These are phyloP conservation scores for Chloroceryle inda DNA, from an alignment of 2,797 vertebrate genomes.

Conservation along the genomic window DNA sequence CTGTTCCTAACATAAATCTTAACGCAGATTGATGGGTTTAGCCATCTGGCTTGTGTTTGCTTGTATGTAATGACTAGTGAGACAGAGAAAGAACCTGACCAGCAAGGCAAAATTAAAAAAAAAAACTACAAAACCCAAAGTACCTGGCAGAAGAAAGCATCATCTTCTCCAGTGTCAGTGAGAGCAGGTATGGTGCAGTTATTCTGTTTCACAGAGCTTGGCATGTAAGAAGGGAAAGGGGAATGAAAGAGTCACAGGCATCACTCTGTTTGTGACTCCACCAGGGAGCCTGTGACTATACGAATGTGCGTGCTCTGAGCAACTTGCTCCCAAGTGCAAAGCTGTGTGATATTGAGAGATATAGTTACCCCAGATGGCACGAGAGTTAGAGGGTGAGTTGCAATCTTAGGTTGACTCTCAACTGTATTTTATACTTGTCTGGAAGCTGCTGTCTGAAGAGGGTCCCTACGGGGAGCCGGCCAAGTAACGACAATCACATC, in stretches of 20 bases:
- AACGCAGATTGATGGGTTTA: conserved; percentile 33
- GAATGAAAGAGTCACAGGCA: background rate
- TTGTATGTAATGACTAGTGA: background rate
- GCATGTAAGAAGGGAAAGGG: background rate
- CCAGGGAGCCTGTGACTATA: background rate
- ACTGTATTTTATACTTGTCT: background rate
- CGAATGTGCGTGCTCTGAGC: background rate
- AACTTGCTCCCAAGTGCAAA: background rate
- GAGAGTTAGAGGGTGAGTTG: background rate
- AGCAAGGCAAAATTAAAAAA: background rate
- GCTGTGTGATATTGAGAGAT: background rate
- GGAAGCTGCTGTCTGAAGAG: background rate
- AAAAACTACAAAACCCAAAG: background rate
- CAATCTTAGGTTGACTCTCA: background rate
- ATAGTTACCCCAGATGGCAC: background rate
- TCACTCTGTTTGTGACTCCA: background rate
- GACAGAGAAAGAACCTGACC: background rate
- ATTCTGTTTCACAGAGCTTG: background rate
- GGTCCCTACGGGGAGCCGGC: too few species aligned
- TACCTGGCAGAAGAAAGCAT: background rate
- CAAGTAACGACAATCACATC: too few species aligned
- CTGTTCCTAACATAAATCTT: conserved; percentile 45
- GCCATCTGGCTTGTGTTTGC: conserved; percentile 33
- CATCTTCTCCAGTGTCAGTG: background rate
- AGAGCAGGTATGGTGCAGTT: background rate